Conservation (phyloP, 2,113 vertebrate species). For the Puffinus mauretanicus region DNA sequence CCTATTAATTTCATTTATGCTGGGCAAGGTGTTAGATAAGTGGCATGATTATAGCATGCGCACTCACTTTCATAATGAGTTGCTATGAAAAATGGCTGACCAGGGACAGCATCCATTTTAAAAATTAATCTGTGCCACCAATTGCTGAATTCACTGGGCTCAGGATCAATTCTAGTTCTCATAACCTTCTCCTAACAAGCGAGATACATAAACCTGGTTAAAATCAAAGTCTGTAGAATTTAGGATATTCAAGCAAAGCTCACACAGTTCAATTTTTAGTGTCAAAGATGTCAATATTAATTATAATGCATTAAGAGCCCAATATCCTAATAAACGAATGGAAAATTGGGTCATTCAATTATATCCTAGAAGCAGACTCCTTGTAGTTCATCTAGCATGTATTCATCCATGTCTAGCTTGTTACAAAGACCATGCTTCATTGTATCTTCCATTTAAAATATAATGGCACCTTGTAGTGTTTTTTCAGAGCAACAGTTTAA, state of each 20-base stretch:
- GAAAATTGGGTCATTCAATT: background rate
- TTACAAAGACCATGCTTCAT: background rate
- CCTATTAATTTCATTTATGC: background rate
- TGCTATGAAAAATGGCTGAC: background rate
- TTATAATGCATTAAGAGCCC: background rate
- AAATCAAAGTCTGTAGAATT: background rate
- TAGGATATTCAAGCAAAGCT: background rate
- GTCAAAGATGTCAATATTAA: background rate
- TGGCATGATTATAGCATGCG: background rate
- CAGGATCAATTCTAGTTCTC: background rate
- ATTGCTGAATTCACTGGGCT: background rate
- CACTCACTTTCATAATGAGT: background rate
- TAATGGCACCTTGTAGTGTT: background rate
- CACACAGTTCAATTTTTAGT: background rate
- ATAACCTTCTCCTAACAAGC: background rate
- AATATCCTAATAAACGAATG: background rate
- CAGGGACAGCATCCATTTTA: background rate
- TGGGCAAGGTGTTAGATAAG: background rate
- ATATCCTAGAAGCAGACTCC: background rate
- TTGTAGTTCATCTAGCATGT: background rate
- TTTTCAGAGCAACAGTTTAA: background rate
- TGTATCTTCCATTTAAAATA: background rate
- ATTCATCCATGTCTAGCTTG: background rate
- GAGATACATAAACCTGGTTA: background rate
- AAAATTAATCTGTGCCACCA: background rate